These are phyloP conservation scores for Adelosebastes latens DNA, from an alignment of 2,797 vertebrate genomes.

Conservation along the genomic window DNA sequence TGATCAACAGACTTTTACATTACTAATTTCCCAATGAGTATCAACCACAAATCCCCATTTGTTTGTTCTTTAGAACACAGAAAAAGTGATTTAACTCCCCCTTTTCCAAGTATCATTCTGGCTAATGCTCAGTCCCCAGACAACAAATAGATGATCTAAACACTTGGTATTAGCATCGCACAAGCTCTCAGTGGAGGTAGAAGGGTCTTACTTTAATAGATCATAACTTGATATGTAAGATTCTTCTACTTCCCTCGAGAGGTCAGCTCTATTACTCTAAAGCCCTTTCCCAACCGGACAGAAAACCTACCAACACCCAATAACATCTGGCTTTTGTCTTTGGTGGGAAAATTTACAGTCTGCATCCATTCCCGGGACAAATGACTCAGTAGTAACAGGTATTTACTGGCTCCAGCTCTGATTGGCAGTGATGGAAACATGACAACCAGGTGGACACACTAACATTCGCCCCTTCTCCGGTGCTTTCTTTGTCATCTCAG, in stretches of 20 bases:
- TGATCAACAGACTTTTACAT: not conserved
- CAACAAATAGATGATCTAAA: not conserved
- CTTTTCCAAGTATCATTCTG: not conserved
- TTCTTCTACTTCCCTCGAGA: conserved; percentile 17
- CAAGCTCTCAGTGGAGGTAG: not conserved
- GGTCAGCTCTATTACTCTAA: conserved; percentile 22
- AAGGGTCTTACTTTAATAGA: conserved; percentile 2
- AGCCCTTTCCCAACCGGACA: not conserved
- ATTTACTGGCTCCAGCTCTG: not conserved
- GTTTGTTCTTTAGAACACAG: not conserved
- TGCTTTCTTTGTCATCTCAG: not conserved
- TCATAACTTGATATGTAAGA: conserved; percentile 15
- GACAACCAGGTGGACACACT: not conserved
- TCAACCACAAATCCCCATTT: not conserved
- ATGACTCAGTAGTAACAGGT: too few relatives aligned
- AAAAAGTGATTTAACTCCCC: not conserved
- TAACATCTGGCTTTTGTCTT: not conserved
- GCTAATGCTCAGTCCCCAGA: not conserved
- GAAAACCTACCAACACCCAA: not conserved
- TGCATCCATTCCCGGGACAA: not conserved
- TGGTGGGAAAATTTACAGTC: not conserved
- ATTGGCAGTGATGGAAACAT: not conserved
- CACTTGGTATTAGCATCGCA: conserved; percentile 5
- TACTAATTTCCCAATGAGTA: not conserved
- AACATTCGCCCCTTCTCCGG: too few relatives aligned